phyloP scores from a whole-genome alignment of 2,113 vertebrate species.

The Eulemur macaco region DNA sequence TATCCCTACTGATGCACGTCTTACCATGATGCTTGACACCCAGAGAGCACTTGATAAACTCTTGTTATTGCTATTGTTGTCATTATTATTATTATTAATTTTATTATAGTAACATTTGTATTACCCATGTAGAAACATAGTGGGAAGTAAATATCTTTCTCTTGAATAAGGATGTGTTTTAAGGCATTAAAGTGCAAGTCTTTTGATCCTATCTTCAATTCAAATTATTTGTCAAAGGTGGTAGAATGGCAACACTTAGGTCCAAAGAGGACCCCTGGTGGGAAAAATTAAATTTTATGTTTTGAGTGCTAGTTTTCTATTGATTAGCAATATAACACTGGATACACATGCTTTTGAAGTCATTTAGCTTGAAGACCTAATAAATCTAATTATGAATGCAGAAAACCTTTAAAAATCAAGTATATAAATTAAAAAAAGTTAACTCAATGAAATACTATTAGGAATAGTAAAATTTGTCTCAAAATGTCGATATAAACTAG shows the following conservation, averaged over 20 bases:
- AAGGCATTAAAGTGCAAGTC: neutral
- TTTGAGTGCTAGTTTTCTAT: neutral
- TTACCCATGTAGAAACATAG: neutral
- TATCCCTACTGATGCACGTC: neutral
- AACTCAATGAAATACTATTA: neutral
- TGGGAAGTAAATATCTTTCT: neutral
- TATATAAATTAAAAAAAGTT: neutral
- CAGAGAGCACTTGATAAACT: neutral
- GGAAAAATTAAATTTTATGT: neutral
- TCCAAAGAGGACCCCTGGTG: fast-evolving
- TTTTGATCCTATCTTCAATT: neutral
- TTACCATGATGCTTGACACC: neutral
- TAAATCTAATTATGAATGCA: conserved; percentile 21
- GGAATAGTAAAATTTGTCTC: neutral
- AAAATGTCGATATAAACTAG: neutral
- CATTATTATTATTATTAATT: neutral
- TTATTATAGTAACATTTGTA: neutral
- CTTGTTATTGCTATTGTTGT: neutral
- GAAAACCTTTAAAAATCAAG: conserved; percentile 13
- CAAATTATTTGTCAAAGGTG: neutral
- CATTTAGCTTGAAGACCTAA: neutral
- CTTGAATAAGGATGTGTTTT: neutral
- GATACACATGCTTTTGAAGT: neutral
- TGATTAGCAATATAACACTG: neutral
- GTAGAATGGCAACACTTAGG: neutral